A percentile compares a stretch with the other conserved stretches of the same genome.
Evolutionary conservation across 2,113 vertebrate species (phyloP).

Genomic region (Ginglymostoma cirratum): DNA sequence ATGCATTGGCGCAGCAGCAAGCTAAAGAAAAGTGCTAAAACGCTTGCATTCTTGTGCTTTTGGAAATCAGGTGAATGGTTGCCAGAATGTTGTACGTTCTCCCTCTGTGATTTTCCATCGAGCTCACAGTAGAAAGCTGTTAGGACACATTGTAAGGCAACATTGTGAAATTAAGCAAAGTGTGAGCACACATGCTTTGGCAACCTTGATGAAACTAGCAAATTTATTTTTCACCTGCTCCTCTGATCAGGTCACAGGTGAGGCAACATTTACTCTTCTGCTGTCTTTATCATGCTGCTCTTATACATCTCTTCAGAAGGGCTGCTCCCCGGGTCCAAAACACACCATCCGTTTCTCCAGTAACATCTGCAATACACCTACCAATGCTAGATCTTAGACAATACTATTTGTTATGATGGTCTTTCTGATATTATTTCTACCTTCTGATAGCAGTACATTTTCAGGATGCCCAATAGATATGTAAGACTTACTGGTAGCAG

Average conservation of each 20-base stretch:
- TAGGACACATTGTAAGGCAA: constrained; percentile 32
- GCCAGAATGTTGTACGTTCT: constrained; percentile 17
- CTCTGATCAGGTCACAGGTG: constrained; percentile 12
- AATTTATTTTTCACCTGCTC: constrained; percentile 34
- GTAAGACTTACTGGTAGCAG: not conserved
- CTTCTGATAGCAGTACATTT: not conserved
- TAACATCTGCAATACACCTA: not conserved
- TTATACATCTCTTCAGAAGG: not conserved
- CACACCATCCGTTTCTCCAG: not conserved
- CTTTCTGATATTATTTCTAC: not conserved
- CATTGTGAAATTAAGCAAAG: constrained; percentile 33
- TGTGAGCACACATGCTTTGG: constrained; percentile 33
- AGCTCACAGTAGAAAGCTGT: constrained; percentile 30
- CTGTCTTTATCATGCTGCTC: not conserved
- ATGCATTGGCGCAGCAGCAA: not conserved
- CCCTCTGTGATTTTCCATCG: constrained; percentile 27
- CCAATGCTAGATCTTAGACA: not conserved
- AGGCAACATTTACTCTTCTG: not conserved
- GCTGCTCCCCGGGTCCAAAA: not conserved
- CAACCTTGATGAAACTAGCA: constrained; percentile 13
- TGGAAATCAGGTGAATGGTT: not conserved
- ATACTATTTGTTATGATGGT: not conserved
- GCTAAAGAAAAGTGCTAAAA: not conserved
- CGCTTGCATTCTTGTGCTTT: not conserved
- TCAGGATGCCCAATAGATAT: not conserved